Percentiles rank a stretch among this genome's conserved stretches.
Conservation (phyloP, 23 tunicate species). For the Corella eumyota region DNA sequence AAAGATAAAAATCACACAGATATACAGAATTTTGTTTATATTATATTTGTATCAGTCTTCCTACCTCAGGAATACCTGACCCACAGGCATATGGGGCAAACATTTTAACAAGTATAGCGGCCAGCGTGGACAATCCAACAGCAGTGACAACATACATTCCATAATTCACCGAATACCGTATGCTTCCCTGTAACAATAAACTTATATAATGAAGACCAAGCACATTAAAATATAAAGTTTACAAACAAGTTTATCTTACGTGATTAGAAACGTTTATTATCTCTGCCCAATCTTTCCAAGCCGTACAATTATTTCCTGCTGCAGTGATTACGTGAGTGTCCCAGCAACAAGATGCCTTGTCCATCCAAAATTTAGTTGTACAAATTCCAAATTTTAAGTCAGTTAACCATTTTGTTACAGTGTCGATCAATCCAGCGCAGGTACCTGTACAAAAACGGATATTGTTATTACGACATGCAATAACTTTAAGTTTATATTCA, state of each 20-base stretch:
- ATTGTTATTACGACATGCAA: too few species aligned
- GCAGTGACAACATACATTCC: constrained; percentile 44
- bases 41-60: too few species aligned
- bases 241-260: neutral
- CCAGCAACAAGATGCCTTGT: constrained; percentile 88
- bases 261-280: constrained; percentile 9
- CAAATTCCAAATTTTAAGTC: constrained; percentile 83
- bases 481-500: too few species aligned
- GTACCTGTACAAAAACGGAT: constrained; percentile 41
- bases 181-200: too few species aligned
- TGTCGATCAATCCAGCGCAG: constrained; percentile 87
- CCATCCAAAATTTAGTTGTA: constrained; percentile 34
- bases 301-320: constrained; percentile 21
- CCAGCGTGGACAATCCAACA: constrained; percentile 48
- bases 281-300: constrained; percentile 77
- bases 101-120: constrained; percentile 77
- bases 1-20: too few species aligned
- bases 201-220: too few species aligned
- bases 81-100: constrained; percentile 95
- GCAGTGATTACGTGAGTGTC: constrained; percentile 5
- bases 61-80: constrained; percentile 93
- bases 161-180: constrained; percentile 31
- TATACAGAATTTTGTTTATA: too few species aligned
- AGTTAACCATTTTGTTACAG: constrained; percentile 78
- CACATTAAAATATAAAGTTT: neutral